Percentiles rank a stretch among this genome's conserved stretches.
phyloP scores from a whole-genome alignment of 1,140 invertebrate genomes.

The Trichonephila clavata region DNA sequence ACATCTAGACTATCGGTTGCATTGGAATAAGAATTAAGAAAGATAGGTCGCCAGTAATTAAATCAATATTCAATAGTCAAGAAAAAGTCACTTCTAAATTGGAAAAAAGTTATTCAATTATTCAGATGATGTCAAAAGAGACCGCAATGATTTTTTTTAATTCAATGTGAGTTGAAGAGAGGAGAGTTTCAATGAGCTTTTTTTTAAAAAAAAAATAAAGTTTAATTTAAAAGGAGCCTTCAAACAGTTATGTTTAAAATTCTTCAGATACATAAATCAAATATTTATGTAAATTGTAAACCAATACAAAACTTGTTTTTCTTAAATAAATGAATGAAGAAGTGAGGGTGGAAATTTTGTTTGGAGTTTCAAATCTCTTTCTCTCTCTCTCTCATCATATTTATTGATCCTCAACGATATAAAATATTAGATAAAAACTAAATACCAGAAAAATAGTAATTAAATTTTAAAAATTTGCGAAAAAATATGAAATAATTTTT shows the following conservation, averaged over 20 bases:
- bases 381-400: too few relatives aligned
- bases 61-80: constrained; percentile 1
- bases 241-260: background rate
- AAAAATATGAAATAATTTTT: too few relatives aligned
- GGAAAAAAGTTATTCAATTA: background rate
- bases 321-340: background rate
- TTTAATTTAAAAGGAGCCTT: background rate
- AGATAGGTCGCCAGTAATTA: background rate
- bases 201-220: background rate
- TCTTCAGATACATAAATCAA: background rate
- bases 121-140: background rate
- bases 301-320: background rate
- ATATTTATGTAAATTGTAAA: background rate
- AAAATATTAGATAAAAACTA: too few relatives aligned
- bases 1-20: background rate
- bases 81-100: background rate
- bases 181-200: background rate
- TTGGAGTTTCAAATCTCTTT: too few relatives aligned
- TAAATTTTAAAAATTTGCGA: too few relatives aligned
- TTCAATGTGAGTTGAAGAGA: background rate
- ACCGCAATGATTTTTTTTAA: background rate
- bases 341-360: background rate
- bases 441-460: too few relatives aligned
- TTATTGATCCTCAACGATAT: too few relatives aligned
- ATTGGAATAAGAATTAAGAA: background rate